These are phyloP conservation scores for Zaprionus bogoriensis DNA, from an alignment of 2,888 invertebrate species.

Conservation along the genomic window DNA sequence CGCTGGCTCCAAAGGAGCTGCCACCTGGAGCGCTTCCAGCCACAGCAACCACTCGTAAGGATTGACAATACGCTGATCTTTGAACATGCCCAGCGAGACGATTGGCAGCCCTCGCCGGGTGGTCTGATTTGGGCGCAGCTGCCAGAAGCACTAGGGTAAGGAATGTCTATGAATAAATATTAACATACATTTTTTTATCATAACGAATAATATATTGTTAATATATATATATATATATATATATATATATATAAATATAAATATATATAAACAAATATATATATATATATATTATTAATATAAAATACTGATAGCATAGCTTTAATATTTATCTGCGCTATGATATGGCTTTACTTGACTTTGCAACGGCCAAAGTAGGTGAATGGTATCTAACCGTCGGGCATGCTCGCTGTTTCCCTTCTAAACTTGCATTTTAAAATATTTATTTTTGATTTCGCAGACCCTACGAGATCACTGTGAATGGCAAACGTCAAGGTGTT, in stretches of 20 bases:
- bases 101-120: constrained; percentile 84
- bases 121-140: constrained; percentile 86
- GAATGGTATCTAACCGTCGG: too few species aligned
- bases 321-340: too few species aligned
- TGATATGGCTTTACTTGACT: too few species aligned
- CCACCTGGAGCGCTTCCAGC: constrained; percentile 42
- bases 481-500: constrained; percentile 90
- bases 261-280: neutral
- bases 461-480: constrained; percentile 88
- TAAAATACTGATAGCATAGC: neutral
- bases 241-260: too few species aligned
- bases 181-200: neutral
- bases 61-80: constrained; percentile 76
- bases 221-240: too few species aligned
- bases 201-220: neutral
- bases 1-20: constrained; percentile 82
- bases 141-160: constrained; percentile 80
- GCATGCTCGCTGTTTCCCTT: too few species aligned
- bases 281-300: neutral
- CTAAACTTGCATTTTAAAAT: too few species aligned
- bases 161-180: neutral
- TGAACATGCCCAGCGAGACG: constrained; percentile 80
- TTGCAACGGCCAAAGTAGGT: too few species aligned
- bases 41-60: constrained; percentile 70
- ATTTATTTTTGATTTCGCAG: constrained; percentile 83